Conservation (phyloP, 2,113 vertebrate genomes). For the Lophochroa leadbeateri region DNA sequence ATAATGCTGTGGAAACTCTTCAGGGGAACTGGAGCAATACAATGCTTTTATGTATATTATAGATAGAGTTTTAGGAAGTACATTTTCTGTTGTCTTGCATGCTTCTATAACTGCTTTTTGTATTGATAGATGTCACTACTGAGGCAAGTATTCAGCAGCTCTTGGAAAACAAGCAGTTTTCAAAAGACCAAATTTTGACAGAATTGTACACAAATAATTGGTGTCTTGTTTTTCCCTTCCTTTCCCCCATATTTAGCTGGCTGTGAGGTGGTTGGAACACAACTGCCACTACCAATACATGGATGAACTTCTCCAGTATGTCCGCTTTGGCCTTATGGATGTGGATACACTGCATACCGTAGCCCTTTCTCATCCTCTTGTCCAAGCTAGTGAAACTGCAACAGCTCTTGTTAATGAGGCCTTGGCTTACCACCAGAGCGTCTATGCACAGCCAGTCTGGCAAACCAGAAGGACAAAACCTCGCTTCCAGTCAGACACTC, state of each 20-base stretch:
- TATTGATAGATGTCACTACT: background rate
- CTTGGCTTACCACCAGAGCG: slow-evolving; percentile 88
- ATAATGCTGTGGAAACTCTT: background rate
- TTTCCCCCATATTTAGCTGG: slow-evolving; percentile 78
- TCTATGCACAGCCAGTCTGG: slow-evolving; percentile 91
- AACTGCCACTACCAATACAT: slow-evolving; percentile 90
- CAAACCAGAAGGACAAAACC: slow-evolving; percentile 90
- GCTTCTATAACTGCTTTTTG: background rate
- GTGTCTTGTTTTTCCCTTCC: slow-evolving; percentile 15
- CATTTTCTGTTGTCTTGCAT: background rate
- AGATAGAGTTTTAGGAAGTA: background rate
- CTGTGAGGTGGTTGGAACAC: slow-evolving; percentile 92
- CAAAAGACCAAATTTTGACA: background rate
- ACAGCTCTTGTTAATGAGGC: slow-evolving; percentile 90
- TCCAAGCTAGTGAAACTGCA: slow-evolving; percentile 84
- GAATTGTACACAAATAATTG: background rate
- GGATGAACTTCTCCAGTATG: slow-evolving; percentile 90
- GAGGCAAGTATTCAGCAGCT: background rate
- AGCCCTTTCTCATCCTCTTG: slow-evolving; percentile 84
- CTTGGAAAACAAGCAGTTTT: background rate
- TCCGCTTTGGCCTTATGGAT: slow-evolving; percentile 95
- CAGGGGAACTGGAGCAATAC: background rate
- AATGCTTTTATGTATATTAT: background rate
- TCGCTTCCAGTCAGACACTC: slow-evolving; percentile 90
- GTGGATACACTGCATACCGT: slow-evolving; percentile 85